Evolutionary conservation across 1,140 invertebrate species (phyloP).

Genomic region (Cyclina sinensis): DNA sequence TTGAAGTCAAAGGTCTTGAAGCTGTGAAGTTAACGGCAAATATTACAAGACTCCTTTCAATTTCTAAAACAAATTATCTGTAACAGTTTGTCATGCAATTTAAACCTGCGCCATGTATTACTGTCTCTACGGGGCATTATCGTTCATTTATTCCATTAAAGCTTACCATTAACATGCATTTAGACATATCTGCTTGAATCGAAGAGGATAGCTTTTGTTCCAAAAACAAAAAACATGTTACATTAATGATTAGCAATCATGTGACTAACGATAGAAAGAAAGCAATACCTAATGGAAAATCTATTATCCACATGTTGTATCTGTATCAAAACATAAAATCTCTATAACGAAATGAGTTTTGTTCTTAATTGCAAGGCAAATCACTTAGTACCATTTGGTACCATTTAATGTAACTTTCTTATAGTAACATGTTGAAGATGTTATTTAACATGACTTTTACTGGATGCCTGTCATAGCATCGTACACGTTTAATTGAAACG

Average conservation of each 20-base stretch:
- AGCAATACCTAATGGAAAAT: background rate
- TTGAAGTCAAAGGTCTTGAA: no score
- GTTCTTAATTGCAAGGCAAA: background rate
- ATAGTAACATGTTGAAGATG: background rate
- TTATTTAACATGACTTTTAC: background rate
- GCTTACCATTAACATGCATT: no score
- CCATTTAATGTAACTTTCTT: background rate
- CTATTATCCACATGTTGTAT: background rate
- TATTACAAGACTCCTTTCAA: no score
- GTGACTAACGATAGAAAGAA: background rate
- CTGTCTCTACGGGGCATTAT: no score
- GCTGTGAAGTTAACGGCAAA: no score
- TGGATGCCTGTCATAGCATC: no score
- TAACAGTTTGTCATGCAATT: background rate
- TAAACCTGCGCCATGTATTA: background rate
- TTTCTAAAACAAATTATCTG: background rate
- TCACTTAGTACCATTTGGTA: slow-evolving; percentile 14
- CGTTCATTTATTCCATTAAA: no score
- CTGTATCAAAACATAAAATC: background rate
- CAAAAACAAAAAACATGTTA: background rate
- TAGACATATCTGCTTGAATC: no score
- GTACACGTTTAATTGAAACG: no score
- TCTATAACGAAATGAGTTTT: background rate
- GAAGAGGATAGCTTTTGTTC: no score
- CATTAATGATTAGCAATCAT: background rate